Percentiles rank a stretch among this genome's conserved stretches.
Evolutionary conservation across 2,888 invertebrate genomes (phyloP).

Genomic region (Stegophylla sp.): DNA sequence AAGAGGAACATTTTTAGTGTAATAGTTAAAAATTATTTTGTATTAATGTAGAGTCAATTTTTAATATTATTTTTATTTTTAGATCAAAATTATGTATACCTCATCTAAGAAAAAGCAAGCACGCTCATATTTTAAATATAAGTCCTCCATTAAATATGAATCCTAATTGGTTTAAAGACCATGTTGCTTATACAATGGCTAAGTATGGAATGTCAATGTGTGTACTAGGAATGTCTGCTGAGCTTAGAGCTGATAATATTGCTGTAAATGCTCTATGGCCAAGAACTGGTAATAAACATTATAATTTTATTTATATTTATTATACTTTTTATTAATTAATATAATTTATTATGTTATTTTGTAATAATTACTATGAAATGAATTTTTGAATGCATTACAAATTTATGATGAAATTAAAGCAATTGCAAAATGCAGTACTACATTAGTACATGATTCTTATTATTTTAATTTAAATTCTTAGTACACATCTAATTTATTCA

Average conservation of each 20-base stretch:
- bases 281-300: slow-evolving; percentile 73
- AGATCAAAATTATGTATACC: slow-evolving; percentile 92
- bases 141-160: slow-evolving; percentile 92
- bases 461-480: no score
- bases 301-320: not conserved
- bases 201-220: slow-evolving; percentile 99
- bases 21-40: slow-evolving; percentile 26
- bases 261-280: slow-evolving; percentile 98
- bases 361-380: not conserved
- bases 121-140: slow-evolving; percentile 93
- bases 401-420: not conserved
- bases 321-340: no score
- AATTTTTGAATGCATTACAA: not conserved
- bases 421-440: not conserved
- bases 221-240: slow-evolving; percentile 92
- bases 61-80: slow-evolving; percentile 12
- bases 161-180: slow-evolving; percentile 86
- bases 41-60: not conserved
- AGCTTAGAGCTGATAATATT: slow-evolving; percentile 81
- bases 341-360: no score
- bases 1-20: slow-evolving; percentile 86
- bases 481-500: no score
- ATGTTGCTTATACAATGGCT: slow-evolving; percentile 97
- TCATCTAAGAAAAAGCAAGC: slow-evolving; percentile 81
- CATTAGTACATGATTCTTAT: not conserved